Base-by-base conservation (phyloP, 2,888 invertebrate genomes). In the Silvanus unidentatus region DNA sequence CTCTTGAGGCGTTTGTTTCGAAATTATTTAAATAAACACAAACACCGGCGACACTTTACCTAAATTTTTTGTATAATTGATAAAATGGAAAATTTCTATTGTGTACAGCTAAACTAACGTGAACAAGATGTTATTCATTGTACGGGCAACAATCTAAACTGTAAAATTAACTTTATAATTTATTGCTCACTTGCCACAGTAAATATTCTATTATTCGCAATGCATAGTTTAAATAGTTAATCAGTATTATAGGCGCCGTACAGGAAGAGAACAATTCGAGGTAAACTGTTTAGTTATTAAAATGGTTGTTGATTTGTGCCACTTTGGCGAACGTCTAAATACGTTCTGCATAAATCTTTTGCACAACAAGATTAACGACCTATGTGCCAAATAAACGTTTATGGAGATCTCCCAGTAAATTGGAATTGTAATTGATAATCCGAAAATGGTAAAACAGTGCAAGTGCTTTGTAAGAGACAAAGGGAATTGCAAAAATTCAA, bases 251-350 rank as follows among this genome's bases (percentile, higher is more conserved):
- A 45, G 48, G 46, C 52, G 49, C 48, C 50, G 45, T 40, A 45
- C 48, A 51, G 51, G 51, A 53, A 53, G 53, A 47, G 40, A 43
- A 51, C 49, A 51, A 53, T 53, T 50, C 47, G 16, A 44, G 47
- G 39, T 47, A 44, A 42, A 47, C 39, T 39, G 39, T 32, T 22
- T 22, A n/a, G 32, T 32, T 12, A 22, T 22, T 22, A 22, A 22
- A 22, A 22, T 22, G 3, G 22, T 22, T 22, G 22, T 22, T 22
- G 32, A 12, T 32, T 12, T 42, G 37, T 42, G 42, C 37, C 42
- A 42, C 42, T 42, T 36, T 42, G 36, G 8, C n/a, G 42, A 42
- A 42, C 40, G 14, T 40, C 29, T 32, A 16, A 29, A 15, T 32
- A 40, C 15, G 40, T 29, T 40, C 40, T n/a, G 32, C 32, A 32